A percentile compares a stretch with the other conserved stretches of the same genome.
Evolutionary conservation across 2,888 invertebrate species (phyloP).

Genomic region (Scrobipalpa atriplicella): DNA sequence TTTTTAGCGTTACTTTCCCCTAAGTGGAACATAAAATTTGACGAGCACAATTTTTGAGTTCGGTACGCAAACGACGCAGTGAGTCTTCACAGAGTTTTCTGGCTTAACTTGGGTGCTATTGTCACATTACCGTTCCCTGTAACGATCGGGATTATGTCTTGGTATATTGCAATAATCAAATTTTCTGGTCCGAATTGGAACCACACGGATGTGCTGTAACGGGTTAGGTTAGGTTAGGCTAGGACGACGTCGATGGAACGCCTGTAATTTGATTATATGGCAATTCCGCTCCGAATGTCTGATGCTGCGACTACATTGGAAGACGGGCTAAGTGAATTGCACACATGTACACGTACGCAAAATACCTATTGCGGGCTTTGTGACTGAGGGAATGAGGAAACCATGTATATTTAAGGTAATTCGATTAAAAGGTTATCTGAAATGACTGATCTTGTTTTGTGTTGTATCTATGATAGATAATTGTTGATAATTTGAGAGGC

Average conservation of each 20-base stretch:
- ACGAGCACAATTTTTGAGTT: constrained; percentile 18
- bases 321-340: constrained; percentile 33
- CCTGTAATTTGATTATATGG: constrained; percentile 57
- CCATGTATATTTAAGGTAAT: too few relatives aligned
- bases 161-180: constrained; percentile 56
- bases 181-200: constrained; percentile 57
- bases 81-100: constrained; percentile 7
- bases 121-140: constrained; percentile 25
- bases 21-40: constrained; percentile 19
- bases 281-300: constrained; percentile 43
- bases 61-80: constrained; percentile 20
- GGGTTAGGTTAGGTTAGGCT: constrained; percentile 51
- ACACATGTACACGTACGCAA: neutral
- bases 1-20: constrained; percentile 2
- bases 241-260: constrained; percentile 42
- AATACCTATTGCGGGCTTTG: neutral
- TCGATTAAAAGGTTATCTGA: too few relatives aligned
- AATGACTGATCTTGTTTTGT: too few relatives aligned
- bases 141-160: constrained; percentile 41
- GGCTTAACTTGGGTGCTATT: constrained; percentile 16
- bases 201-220: constrained; percentile 50
- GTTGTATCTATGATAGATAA: too few relatives aligned
- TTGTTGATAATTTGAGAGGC: too few relatives aligned
- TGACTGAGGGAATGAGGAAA: neutral
- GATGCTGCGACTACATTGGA: constrained; percentile 31